A percentile compares a stretch with the other conserved stretches of the same genome.
These are phyloP conservation scores for Telmatherina bonti DNA, from an alignment of 2,797 vertebrate genomes.

Conservation along the genomic window DNA sequence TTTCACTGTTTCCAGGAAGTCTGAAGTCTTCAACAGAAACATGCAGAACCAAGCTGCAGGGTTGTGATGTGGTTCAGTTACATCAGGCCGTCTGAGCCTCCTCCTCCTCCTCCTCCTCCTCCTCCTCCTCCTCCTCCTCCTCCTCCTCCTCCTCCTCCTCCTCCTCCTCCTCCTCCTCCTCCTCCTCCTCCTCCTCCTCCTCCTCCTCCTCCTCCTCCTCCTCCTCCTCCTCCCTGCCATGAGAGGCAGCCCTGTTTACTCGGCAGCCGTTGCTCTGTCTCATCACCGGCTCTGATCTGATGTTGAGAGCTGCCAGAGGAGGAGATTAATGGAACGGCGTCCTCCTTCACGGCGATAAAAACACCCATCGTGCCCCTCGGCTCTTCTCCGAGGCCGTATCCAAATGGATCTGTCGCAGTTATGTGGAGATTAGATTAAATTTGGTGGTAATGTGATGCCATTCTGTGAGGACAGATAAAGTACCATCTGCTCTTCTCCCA, in stretches of 20 bases:
- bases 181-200: slow-evolving; percentile 21
- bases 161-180: slow-evolving; percentile 22
- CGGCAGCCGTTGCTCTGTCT: slow-evolving; percentile 15
- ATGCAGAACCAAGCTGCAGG: background rate
- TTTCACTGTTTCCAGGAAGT: background rate
- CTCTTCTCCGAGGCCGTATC: slow-evolving; percentile 49
- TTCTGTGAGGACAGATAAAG: slow-evolving; percentile 69
- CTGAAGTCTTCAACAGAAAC: background rate
- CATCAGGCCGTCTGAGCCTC: slow-evolving; percentile 15
- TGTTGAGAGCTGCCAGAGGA: slow-evolving; percentile 48
- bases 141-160: slow-evolving; percentile 26
- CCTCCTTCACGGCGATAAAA: slow-evolving; percentile 57
- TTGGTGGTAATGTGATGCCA: slow-evolving; percentile 68
- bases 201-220: slow-evolving; percentile 20
- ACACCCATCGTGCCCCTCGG: slow-evolving; percentile 36
- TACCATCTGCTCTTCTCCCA: slow-evolving; percentile 65
- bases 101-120: slow-evolving; percentile 21
- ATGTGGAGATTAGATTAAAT: slow-evolving; percentile 73
- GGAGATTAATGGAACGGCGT: slow-evolving; percentile 58
- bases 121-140: slow-evolving; percentile 13
- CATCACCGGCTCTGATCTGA: slow-evolving; percentile 34
- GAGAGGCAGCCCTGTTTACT: slow-evolving; percentile 37
- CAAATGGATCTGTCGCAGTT: slow-evolving; percentile 72
- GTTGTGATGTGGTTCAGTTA: background rate
- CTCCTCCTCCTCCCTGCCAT: slow-evolving; percentile 5